Base-by-base conservation (phyloP, 2,888 invertebrate genomes). In the Calameuta filiformis region DNA sequence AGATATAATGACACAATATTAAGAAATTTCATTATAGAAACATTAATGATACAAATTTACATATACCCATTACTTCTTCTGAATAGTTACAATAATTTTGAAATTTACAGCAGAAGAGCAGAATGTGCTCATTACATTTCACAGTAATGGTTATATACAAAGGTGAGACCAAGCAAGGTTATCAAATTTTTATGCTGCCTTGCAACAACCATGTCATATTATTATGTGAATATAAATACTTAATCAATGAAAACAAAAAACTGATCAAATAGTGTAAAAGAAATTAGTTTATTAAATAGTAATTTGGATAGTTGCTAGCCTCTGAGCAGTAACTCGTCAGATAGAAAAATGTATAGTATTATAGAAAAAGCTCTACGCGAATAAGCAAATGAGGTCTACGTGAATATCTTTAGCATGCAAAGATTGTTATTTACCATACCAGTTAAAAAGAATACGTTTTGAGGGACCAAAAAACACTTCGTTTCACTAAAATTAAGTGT, bases 401-500 rank as follows among this genome's bases (percentile, higher is more conserved):
- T 12, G 12, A 71, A 71, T 23, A 71, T 34, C 4, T 3, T 31
- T 71, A 71, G 31, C 31, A 9, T 31, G 6, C 71, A 23, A 33
- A 35, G 15, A 23, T 15, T 56, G 4, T 73, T 56, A 68, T 71
- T 73, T 35, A 15, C 23, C 75, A n/a, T 78, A 78, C 78, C 78
- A 35, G 12, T 73, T 76, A 69, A 73, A 56, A 34, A 56, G 73
- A 73, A 31, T 40, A 68, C 73, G 78, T 30, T 73, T 35, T 78
- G 34, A 30, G 15, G 33, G 31, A 73, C 30, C 33, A 68, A 68
- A 75, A 69, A 35, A 76, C n/a, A 37, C 69, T 34, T 71, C 69
- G 34, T 37, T 12, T 12, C 37, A 35, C 69, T 75, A 75, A 76
- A 76, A 73, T 75, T 75, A 30, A 30, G 34, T 75, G 35, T 75